A percentile compares a stretch with the other conserved stretches of the same genome.
Evolutionary conservation across 2,113 vertebrate species (phyloP).

Genomic region (Erythrolamprus reginae): DNA sequence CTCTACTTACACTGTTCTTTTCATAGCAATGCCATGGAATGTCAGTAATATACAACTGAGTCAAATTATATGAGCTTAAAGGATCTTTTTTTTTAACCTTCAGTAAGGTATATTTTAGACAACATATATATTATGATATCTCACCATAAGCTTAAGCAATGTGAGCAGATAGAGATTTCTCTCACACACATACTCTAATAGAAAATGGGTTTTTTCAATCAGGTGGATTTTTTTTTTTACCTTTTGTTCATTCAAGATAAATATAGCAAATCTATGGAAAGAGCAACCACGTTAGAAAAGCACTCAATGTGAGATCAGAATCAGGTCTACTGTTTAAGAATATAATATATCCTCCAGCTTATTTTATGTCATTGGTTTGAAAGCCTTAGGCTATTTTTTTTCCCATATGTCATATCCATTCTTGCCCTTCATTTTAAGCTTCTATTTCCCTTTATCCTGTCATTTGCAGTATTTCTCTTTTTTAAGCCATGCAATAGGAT

Average conservation of each 20-base stretch:
- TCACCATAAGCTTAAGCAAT: not conserved
- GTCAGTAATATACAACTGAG: not conserved
- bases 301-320: conserved; percentile 6
- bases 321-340: conserved; percentile 2
- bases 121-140: not conserved
- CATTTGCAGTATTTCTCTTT: conserved; percentile 42
- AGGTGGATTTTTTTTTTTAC: not conserved
- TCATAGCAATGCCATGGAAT: not conserved
- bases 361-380: conserved; percentile 29
- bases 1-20: not conserved
- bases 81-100: not conserved
- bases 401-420: conserved; percentile 20
- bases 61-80: not conserved
- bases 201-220: not conserved
- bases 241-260: not conserved
- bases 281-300: not conserved
- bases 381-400: conserved; percentile 20
- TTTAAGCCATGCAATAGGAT: conserved; percentile 41
- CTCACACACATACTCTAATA: not conserved
- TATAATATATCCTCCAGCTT: not conserved
- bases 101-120: not conserved
- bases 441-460: conserved; percentile 40
- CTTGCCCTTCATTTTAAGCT: conserved; percentile 41
- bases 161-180: not conserved
- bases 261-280: not conserved